Conservation (phyloP, 2,113 vertebrate genomes). For the Sprattus sprattus region DNA sequence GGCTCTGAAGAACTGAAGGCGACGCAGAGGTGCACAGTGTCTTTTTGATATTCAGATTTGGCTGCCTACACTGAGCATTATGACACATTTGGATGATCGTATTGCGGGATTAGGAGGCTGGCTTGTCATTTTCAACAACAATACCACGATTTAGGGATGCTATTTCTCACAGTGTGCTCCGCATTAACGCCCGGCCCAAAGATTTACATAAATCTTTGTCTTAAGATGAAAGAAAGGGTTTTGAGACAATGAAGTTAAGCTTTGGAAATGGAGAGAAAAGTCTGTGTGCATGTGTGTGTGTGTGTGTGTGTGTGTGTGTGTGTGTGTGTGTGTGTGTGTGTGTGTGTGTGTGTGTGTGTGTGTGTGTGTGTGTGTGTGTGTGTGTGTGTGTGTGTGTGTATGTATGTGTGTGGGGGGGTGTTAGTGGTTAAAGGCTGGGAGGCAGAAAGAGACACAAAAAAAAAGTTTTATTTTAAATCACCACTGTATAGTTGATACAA, state of each 20-base stretch:
- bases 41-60: conserved; percentile 76
- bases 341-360: conserved; percentile 20
- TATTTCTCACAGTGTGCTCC: conserved; percentile 74
- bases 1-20: conserved; percentile 59
- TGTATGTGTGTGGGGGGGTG: conserved; percentile 48
- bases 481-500: conserved; percentile 63
- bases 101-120: conserved; percentile 80
- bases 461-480: conserved; percentile 59
- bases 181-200: conserved; percentile 75
- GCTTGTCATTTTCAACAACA: conserved; percentile 83
- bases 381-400: background rate
- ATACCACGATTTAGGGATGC: conserved; percentile 78
- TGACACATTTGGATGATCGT: conserved; percentile 79
- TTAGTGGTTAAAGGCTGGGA: conserved; percentile 20
- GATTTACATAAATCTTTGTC: conserved; percentile 86
- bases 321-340: conserved; percentile 35
- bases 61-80: conserved; percentile 76
- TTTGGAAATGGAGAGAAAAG: conserved; percentile 66
- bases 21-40: conserved; percentile 61
- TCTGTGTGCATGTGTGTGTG: conserved; percentile 18
- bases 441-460: conserved; percentile 19
- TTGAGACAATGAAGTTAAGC: conserved; percentile 82
- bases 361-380: conserved; percentile 5
- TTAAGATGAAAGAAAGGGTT: conserved; percentile 77
- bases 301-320: background rate